Evolutionary conservation across 1,140 invertebrate species (phyloP).

Genomic region (Akabosia matsudoensis): DNA sequence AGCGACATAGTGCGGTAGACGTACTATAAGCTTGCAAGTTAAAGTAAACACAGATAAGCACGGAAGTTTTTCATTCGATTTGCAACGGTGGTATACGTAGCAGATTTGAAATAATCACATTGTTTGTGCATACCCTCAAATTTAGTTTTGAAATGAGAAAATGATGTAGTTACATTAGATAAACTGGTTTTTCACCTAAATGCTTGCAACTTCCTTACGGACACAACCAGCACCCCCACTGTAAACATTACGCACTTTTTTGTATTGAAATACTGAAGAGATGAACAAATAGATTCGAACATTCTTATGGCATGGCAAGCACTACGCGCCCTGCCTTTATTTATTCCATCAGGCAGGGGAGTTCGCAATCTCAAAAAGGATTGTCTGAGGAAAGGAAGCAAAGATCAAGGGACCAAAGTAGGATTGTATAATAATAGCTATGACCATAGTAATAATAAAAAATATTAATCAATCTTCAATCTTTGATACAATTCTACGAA

Average conservation of each 20-base stretch:
- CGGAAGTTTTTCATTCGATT: conserved; percentile 6
- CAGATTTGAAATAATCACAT: conserved; percentile 15
- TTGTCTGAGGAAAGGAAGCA: neutral
- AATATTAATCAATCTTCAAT: no score
- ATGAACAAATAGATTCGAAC: neutral
- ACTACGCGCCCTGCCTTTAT: conserved; percentile 5
- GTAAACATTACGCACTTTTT: neutral
- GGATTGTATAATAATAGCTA: neutral
- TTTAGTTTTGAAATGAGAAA: neutral
- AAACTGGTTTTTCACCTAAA: conserved; percentile 14
- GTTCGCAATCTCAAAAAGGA: neutral
- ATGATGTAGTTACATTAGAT: neutral
- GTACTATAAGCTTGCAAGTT: no score
- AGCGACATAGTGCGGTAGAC: no score
- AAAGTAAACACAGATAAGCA: no score
- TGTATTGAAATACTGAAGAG: neutral
- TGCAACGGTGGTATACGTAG: neutral
- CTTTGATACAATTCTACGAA: no score
- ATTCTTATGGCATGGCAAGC: no score
- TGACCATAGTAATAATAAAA: neutral
- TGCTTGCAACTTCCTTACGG: conserved; percentile 16
- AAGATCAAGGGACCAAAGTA: neutral
- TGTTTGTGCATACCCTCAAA: neutral
- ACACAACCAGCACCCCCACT: neutral
- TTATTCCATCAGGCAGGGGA: neutral